Evolutionary conservation across 2,797 vertebrate genomes (phyloP), one percentile per base, ranked within the genome.

Genomic region (Enteromius radiatus): DNA sequence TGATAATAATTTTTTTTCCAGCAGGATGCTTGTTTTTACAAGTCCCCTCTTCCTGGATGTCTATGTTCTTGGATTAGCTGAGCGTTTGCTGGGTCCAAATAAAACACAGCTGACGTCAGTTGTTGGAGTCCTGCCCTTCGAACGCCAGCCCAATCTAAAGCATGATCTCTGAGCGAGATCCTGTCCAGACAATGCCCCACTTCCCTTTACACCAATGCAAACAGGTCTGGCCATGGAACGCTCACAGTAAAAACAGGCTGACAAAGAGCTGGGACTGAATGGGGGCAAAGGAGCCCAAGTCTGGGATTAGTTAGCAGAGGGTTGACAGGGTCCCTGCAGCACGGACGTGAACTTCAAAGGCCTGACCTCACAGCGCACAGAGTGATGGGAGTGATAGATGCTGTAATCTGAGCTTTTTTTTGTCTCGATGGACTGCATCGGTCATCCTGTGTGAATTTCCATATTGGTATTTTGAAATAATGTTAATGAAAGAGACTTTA

Each of bases 111-210:
- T 93, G 91, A 93, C 89, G 92, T 76, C 80, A 85, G 88, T 85
- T 49, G 85, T 84, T 87, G 52, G 54, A 91, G 88, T 63, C 14
- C 89, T 80, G 89, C 90, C 90, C 88, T 87, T 75, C 68, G 84
- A 90, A 88, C 89, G 82, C 91, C 90, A 69, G 43, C 85, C 86
- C 75, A 74, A 91, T 92, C 92, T 93, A 87, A 91, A 85, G 87
- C 86, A 86, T 87, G 90, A 95, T 94, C 94, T 94, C 86, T 83
- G 88, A 68, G 88, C 84, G 26, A 93, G 93, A 96, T 94, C 94
- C 94, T 94, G 94, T 95, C 92, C 94, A 95, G 93, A 95, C 94
- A 93, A 95, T 93, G 86, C 88, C 84, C 87, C 61, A 82, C 74
- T 92, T 93, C 92, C 91, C 92, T 61, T 81, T 78, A 84, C 86